These are phyloP conservation scores for Hyposoter dolosus DNA, from an alignment of 2,888 invertebrate genomes.

Conservation along the genomic window DNA sequence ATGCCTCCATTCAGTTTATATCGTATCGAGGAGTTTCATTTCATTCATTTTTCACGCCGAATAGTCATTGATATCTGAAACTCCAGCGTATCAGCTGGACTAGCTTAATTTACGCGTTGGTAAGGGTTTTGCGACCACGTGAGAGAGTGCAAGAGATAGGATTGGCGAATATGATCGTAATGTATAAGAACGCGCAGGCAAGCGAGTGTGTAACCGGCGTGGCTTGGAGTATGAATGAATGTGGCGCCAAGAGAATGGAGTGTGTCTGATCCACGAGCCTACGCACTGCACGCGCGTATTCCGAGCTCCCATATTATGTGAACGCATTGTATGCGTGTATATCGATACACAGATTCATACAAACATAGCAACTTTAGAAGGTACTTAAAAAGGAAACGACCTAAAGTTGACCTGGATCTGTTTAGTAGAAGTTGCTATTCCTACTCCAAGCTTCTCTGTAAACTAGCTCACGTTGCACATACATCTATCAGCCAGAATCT, in stretches of 20 bases:
- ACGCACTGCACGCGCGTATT: slow-evolving; percentile 73
- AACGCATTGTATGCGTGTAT: background rate
- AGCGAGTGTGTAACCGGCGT: slow-evolving; percentile 54
- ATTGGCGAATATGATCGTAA: slow-evolving; percentile 37
- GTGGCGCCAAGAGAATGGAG: slow-evolving; percentile 85
- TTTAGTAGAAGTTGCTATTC: background rate
- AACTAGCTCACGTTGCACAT: background rate
- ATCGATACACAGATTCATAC: background rate
- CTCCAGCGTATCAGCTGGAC: background rate
- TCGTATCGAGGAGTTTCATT: background rate
- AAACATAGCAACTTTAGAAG: background rate
- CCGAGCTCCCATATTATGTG: slow-evolving; percentile 54
- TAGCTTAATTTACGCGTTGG: slow-evolving; percentile 21
- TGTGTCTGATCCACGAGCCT: slow-evolving; percentile 82
- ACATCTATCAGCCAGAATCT: background rate
- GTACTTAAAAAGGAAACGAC: background rate
- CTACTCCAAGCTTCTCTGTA: background rate
- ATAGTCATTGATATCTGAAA: slow-evolving; percentile 12
- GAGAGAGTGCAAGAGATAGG: slow-evolving; percentile 27
- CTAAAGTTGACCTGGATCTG: slow-evolving; percentile 16
- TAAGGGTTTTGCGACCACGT: slow-evolving; percentile 12
- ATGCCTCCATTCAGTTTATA: background rate
- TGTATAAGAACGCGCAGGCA: slow-evolving; percentile 29
- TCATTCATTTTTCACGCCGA: slow-evolving; percentile 11
- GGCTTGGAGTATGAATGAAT: slow-evolving; percentile 82